Conservation (phyloP, 2,113 vertebrate species). For the Lampris incognitus region DNA sequence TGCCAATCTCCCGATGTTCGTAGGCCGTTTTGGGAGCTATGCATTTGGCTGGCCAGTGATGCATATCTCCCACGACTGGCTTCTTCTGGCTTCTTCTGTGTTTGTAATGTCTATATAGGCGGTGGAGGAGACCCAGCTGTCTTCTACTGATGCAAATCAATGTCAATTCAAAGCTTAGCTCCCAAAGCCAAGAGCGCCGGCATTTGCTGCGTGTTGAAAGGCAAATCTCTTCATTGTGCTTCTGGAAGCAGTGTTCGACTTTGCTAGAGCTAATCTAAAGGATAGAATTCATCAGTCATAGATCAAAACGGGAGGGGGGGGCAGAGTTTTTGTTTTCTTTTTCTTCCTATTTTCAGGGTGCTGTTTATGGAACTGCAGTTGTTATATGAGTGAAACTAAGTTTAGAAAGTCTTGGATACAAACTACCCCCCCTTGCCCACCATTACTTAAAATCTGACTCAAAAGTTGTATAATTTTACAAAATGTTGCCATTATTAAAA, state of each 20-base stretch:
- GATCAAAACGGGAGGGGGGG: not conserved
- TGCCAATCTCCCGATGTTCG: constrained; percentile 12
- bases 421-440: not conserved
- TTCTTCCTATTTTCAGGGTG: not conserved
- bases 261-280: constrained; percentile 17
- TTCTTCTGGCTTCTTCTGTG: not conserved
- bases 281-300: constrained; percentile 12
- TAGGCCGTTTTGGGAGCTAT: constrained; percentile 7
- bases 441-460: not conserved
- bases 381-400: not conserved
- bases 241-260: constrained; percentile 2
- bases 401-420: constrained; percentile 5
- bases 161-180: constrained; percentile 13
- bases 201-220: not conserved
- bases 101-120: not conserved
- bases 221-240: not conserved
- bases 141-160: not conserved
- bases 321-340: not conserved
- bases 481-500: no score
- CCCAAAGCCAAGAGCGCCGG: not conserved
- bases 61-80: not conserved
- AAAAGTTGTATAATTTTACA: not conserved
- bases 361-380: not conserved
- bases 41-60: constrained; percentile 25
- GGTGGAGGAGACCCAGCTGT: constrained; percentile 10